Evolutionary conservation across 2,113 vertebrate genomes (phyloP).

Genomic region (Parus major): DNA sequence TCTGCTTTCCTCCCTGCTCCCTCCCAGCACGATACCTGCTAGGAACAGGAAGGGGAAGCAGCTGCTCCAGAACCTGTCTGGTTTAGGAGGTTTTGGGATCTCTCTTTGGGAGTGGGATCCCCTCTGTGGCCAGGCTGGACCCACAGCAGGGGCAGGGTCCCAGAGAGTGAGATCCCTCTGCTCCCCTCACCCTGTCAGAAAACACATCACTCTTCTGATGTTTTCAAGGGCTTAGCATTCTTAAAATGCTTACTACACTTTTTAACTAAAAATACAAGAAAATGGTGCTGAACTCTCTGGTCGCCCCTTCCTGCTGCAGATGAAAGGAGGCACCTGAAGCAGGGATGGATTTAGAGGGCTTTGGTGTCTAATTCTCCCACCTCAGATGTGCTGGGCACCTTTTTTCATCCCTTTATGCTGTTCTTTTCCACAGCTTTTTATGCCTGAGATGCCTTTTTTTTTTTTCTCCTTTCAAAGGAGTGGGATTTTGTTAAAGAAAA

Average conservation of each 20-base stretch:
- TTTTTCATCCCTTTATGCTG: neutral
- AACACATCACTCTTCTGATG: neutral
- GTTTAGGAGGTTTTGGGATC: neutral
- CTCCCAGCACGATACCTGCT: neutral
- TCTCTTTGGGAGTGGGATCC: too few relatives aligned
- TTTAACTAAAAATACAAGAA: neutral
- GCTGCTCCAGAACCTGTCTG: neutral
- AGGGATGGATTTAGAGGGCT: neutral
- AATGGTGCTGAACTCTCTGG: rapidly evolving
- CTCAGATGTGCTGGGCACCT: neutral
- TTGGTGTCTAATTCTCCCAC: neutral
- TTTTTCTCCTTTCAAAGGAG: neutral
- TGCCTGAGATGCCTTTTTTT: neutral
- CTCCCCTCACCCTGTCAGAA: neutral
- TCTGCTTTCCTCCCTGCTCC: neutral
- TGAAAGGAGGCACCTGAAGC: neutral
- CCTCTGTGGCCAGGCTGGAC: neutral
- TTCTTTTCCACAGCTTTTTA: neutral
- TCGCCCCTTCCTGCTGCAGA: neutral
- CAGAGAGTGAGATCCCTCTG: neutral
- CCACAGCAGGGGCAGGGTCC: too few relatives aligned
- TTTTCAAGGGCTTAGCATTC: neutral
- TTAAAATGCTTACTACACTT: neutral
- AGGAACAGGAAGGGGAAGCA: neutral
- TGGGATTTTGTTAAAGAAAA: neutral